Conservation (phyloP, 92 coral and sea anemone species). For the Zoanthus gigantus region DNA sequence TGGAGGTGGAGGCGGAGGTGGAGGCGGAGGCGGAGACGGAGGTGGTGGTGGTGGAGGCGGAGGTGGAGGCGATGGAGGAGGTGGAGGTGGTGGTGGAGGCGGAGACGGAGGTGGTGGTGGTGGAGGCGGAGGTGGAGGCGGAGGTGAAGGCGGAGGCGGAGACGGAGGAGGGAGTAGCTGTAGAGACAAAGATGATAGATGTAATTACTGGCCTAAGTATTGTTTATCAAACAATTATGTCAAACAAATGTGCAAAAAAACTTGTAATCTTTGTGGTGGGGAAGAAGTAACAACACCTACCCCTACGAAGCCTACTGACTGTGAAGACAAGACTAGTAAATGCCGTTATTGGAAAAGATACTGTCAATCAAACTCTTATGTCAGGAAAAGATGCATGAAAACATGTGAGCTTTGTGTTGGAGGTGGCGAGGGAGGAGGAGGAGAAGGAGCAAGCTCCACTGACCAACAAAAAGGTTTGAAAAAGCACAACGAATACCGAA, state of each 20-base stretch:
- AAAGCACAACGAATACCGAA: constrained; percentile 41
- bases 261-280: constrained; percentile 58
- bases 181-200: constrained; percentile 55
- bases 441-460: background rate
- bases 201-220: constrained; percentile 47
- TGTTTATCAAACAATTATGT: constrained; percentile 52
- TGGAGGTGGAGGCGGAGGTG: constrained; percentile 21
- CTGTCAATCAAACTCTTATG: constrained; percentile 26
- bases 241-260: constrained; percentile 62
- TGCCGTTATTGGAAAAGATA: constrained; percentile 23
- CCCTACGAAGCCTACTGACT: constrained; percentile 21
- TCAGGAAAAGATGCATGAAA: constrained; percentile 22
- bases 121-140: constrained; percentile 4
- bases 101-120: constrained; percentile 13
- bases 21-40: background rate
- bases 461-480: background rate
- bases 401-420: constrained; percentile 25
- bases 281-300: background rate
- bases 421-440: constrained; percentile 11
- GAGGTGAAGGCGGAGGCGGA: background rate
- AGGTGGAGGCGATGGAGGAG: background rate
- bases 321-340: constrained; percentile 10
- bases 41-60: constrained; percentile 20
- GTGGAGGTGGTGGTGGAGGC: background rate
- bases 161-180: constrained; percentile 28